phyloP scores from a whole-genome alignment of 2,888 invertebrate genomes.

The Dryocosmus kuriphilus region DNA sequence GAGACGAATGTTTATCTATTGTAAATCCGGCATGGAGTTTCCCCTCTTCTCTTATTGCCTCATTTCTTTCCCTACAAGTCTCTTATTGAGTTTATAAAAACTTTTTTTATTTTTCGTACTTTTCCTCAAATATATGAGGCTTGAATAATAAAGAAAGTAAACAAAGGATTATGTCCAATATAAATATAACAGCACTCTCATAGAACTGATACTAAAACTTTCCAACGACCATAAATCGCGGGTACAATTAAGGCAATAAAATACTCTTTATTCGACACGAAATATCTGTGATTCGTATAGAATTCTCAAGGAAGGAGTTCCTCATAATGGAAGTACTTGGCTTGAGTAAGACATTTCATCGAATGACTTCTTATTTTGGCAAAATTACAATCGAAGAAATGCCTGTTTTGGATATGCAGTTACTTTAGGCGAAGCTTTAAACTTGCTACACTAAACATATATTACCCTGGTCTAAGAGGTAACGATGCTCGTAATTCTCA shows the following conservation, averaged over 20 bases:
- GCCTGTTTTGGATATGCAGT: conserved; percentile 23
- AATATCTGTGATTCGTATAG: not conserved
- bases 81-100: too few species aligned
- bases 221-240: not conserved
- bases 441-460: conserved; percentile 48
- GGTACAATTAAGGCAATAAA: not conserved
- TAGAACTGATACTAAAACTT: not conserved
- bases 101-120: too few species aligned
- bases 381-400: conserved; percentile 32
- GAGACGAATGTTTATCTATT: too few species aligned
- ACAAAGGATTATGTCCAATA: too few species aligned
- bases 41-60: too few species aligned
- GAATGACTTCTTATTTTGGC: conserved; percentile 20
- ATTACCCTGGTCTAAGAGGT: conserved; percentile 67
- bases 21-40: too few species aligned
- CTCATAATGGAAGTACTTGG: conserved; percentile 16
- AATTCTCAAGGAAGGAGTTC: not conserved
- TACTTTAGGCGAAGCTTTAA: conserved; percentile 39
- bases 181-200: not conserved
- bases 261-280: not conserved
- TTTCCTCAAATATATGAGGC: too few species aligned
- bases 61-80: too few species aligned
- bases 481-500: conserved; percentile 72
- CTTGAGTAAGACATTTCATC: conserved; percentile 28
- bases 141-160: too few species aligned